These are phyloP conservation scores for Heterotis niloticus DNA, from an alignment of 2,113 vertebrate genomes.

Conservation along the genomic window DNA sequence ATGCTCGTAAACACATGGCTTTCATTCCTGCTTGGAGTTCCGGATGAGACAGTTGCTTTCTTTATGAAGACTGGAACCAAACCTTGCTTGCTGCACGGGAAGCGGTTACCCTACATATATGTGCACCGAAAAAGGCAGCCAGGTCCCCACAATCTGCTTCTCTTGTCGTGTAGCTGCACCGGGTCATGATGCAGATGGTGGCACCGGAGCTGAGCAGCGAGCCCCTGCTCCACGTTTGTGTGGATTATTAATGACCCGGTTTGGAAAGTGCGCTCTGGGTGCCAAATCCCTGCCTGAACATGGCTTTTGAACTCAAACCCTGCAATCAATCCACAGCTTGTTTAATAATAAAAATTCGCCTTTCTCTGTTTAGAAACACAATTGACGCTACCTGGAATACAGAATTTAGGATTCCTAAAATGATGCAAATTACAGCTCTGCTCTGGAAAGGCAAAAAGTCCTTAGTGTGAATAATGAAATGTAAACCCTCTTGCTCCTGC, in stretches of 20 bases:
- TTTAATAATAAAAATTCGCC: background rate
- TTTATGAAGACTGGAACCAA: too few relatives aligned
- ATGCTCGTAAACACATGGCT: too few relatives aligned
- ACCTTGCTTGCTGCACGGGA: too few relatives aligned
- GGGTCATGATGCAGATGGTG: background rate
- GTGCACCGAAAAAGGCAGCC: background rate
- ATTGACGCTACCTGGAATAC: background rate
- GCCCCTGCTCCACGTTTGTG: conserved; percentile 12
- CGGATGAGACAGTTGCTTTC: too few relatives aligned
- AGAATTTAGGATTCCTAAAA: background rate
- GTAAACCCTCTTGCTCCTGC: background rate
- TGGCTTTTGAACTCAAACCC: conserved; percentile 28
- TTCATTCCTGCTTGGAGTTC: too few relatives aligned
- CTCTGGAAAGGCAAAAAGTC: background rate
- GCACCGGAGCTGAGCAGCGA: conserved; percentile 7
- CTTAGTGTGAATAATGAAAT: background rate
- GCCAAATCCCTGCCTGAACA: conserved; percentile 33
- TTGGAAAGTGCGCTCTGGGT: conserved; percentile 26
- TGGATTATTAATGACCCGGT: conserved; percentile 34
- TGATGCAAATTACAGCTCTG: background rate
- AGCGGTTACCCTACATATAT: background rate
- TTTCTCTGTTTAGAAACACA: background rate
- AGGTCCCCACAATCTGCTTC: background rate
- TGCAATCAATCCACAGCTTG: conserved; percentile 26
- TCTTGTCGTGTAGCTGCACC: background rate